Percentiles rank a stretch among this genome's conserved stretches.
phyloP scores from a whole-genome alignment of 2,113 vertebrate species.

The Cebidichthys violaceus region DNA sequence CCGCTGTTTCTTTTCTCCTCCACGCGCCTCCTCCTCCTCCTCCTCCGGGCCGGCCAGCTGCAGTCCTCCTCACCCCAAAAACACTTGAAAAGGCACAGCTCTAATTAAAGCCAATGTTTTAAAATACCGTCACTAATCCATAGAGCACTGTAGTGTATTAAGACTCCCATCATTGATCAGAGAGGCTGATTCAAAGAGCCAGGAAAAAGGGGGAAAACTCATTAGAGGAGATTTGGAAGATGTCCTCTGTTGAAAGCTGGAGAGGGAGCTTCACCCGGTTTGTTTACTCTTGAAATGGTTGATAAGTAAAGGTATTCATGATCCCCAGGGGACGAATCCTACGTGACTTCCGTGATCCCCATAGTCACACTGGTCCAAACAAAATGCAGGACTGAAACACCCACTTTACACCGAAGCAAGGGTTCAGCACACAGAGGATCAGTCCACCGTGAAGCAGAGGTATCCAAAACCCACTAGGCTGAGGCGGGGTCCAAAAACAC shows the following conservation, averaged over 20 bases:
- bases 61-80: constrained; percentile 17
- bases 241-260: constrained; percentile 49
- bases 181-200: constrained; percentile 65
- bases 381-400: too few species aligned
- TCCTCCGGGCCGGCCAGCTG: constrained; percentile 17
- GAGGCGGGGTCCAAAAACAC: too few species aligned
- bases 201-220: constrained; percentile 66
- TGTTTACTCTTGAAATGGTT: constrained; percentile 54
- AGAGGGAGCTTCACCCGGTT: constrained; percentile 45
- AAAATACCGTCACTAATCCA: constrained; percentile 82
- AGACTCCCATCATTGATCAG: constrained; percentile 74
- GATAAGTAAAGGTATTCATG: constrained; percentile 24
- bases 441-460: too few species aligned
- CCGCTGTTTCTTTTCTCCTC: constrained; percentile 29
- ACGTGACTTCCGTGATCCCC: too few species aligned
- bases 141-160: constrained; percentile 76
- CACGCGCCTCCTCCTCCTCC: too few species aligned
- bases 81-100: constrained; percentile 52
- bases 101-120: constrained; percentile 81
- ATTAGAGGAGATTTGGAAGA: constrained; percentile 71
- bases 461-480: too few species aligned
- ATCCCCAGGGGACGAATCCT: too few species aligned
- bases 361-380: too few species aligned
- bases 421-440: too few species aligned
- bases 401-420: too few species aligned